Conservation (phyloP, 2,113 vertebrate genomes). For the Myrmophylax atrothorax region DNA sequence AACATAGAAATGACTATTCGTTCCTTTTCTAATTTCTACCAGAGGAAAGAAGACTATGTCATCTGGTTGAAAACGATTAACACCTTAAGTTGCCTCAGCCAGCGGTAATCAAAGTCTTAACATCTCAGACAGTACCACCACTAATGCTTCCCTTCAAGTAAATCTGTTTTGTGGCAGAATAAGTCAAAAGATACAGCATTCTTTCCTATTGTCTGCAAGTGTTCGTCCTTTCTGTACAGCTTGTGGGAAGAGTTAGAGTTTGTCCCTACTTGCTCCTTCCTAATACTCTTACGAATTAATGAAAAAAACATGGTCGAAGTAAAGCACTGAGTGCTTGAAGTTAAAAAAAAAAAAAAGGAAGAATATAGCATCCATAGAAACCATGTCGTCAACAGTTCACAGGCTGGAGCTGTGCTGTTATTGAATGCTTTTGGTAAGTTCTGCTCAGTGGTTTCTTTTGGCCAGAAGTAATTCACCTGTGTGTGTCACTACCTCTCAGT, state of each 20-base stretch:
- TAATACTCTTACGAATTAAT: background rate
- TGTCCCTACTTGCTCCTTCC: background rate
- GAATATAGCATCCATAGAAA: background rate
- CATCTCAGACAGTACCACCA: background rate
- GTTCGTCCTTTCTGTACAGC: background rate
- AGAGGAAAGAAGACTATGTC: background rate
- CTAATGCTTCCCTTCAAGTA: background rate
- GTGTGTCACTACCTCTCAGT: background rate
- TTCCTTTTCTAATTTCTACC: background rate
- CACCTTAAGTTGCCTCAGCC: background rate
- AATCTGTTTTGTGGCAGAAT: background rate
- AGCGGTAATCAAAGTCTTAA: constrained; percentile 4
- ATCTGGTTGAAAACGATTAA: background rate
- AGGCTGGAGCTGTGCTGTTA: background rate
- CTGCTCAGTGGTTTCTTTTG: background rate
- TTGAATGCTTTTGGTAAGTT: background rate
- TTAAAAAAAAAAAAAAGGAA: background rate
- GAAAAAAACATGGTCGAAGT: background rate
- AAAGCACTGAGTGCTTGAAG: background rate
- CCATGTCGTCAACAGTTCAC: background rate
- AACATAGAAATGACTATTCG: background rate
- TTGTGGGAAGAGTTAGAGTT: background rate
- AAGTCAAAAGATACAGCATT: background rate
- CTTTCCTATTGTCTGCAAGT: background rate
- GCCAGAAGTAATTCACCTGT: background rate